phyloP scores from a whole-genome alignment of 1,140 invertebrate genomes.

The Nasonia longicornis region DNA sequence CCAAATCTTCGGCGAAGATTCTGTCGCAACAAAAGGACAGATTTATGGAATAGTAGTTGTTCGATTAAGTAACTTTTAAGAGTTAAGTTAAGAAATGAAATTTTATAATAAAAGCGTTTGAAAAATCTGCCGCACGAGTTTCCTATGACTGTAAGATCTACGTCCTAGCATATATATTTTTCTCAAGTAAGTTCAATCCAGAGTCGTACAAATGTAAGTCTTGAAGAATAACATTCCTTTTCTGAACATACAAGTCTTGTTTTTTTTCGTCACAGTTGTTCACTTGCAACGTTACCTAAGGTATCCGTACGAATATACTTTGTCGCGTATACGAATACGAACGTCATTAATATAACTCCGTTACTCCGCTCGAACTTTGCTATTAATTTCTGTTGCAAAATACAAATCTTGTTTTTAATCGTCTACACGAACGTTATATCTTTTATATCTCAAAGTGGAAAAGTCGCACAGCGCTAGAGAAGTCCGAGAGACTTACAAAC shows the following conservation, averaged over 20 bases:
- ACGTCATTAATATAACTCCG: too few species aligned
- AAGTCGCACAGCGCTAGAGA: too few species aligned
- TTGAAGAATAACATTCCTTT: constrained; percentile 8
- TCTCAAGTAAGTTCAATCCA: neutral
- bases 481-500: neutral
- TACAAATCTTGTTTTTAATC: too few species aligned
- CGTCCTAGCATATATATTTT: neutral
- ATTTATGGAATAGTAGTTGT: constrained; percentile 78
- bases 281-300: too few species aligned
- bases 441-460: too few species aligned
- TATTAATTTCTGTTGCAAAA: too few species aligned
- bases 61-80: neutral
- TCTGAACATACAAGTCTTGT: neutral
- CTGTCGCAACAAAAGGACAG: constrained; percentile 90
- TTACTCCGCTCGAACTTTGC: too few species aligned
- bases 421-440: too few species aligned
- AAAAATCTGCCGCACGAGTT: constrained; percentile 9
- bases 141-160: neutral
- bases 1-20: constrained; percentile 95
- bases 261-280: neutral
- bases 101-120: constrained; percentile 35
- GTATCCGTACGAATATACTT: too few species aligned
- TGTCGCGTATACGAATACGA: too few species aligned
- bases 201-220: neutral
- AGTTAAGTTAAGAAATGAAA: constrained; percentile 10